phyloP scores from a whole-genome alignment of 2,888 invertebrate genomes.

The Papilio demoleus region DNA sequence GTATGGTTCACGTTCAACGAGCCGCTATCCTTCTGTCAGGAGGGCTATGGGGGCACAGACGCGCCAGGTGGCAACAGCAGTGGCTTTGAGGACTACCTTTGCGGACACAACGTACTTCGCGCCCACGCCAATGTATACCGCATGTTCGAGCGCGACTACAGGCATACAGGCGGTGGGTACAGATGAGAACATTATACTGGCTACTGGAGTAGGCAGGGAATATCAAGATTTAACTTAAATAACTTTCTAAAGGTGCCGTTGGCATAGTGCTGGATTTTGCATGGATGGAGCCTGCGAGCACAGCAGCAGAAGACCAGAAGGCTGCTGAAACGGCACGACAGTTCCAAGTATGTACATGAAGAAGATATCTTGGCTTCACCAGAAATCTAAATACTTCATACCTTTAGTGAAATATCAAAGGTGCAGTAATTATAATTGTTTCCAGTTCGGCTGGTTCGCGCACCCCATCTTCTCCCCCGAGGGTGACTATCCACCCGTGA shows the following conservation, averaged over 20 bases:
- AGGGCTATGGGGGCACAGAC: slow-evolving; percentile 75
- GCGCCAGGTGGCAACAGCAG: slow-evolving; percentile 78
- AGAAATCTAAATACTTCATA: no score
- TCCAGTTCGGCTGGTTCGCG: slow-evolving; percentile 86
- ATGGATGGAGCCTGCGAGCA: slow-evolving; percentile 75
- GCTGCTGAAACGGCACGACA: slow-evolving; percentile 78
- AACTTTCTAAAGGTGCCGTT: slow-evolving; percentile 53
- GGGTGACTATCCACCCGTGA: slow-evolving; percentile 87
- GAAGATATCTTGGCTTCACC: no score
- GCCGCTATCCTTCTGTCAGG: slow-evolving; percentile 76
- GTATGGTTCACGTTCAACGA: slow-evolving; percentile 87
- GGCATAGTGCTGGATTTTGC: slow-evolving; percentile 74
- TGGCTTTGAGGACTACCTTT: slow-evolving; percentile 85
- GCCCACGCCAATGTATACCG: slow-evolving; percentile 86
- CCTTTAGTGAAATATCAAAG: no score
- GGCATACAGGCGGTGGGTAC: slow-evolving; percentile 6
- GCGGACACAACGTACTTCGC: slow-evolving; percentile 84
- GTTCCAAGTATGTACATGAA: slow-evolving; percentile 62
- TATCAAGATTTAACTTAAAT: slow-evolving; percentile 43
- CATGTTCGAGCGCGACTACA: slow-evolving; percentile 78
- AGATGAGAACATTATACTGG: background rate
- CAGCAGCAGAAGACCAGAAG: slow-evolving; percentile 62
- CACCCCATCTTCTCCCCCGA: slow-evolving; percentile 85
- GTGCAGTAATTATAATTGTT: background rate
- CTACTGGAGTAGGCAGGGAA: slow-evolving; percentile 7